Evolutionary conservation across 2,797 vertebrate genomes (phyloP).

Genomic region (Enteromius radiatus): DNA sequence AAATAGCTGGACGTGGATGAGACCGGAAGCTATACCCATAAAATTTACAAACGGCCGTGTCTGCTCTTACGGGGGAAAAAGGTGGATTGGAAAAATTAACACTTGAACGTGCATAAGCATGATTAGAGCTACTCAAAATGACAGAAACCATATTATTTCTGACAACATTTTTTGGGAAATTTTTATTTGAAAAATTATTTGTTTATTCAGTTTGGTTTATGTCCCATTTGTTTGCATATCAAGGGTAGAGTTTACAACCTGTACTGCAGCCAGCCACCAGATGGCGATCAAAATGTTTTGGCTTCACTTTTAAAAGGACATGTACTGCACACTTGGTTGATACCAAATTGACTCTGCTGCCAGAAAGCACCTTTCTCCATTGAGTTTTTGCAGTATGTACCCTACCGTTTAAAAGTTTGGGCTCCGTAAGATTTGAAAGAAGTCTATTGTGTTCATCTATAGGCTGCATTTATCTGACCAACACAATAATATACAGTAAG

Average conservation of each 20-base stretch:
- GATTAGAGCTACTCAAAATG: background rate
- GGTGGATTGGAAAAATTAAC: background rate
- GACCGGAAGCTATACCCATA: background rate
- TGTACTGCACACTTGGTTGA: background rate
- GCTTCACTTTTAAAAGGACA: background rate
- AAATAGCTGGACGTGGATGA: background rate
- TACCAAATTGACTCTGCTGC: background rate
- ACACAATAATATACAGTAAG: too few relatives aligned
- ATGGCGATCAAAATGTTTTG: background rate
- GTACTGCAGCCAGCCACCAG: background rate
- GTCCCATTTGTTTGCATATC: background rate
- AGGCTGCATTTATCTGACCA: too few relatives aligned
- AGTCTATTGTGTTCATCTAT: too few relatives aligned
- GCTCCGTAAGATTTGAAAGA: background rate
- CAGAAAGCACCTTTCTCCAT: background rate
- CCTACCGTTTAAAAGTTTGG: background rate
- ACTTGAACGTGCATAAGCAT: background rate
- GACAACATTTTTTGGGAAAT: background rate
- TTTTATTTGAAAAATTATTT: background rate
- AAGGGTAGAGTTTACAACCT: background rate
- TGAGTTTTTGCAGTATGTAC: background rate
- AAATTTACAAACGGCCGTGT: background rate
- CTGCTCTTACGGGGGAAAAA: background rate
- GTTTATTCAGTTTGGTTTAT: background rate
- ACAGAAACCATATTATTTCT: background rate